phyloP scores from a whole-genome alignment of 2,797 vertebrate genomes.

The Pantherophis vulpinus region DNA sequence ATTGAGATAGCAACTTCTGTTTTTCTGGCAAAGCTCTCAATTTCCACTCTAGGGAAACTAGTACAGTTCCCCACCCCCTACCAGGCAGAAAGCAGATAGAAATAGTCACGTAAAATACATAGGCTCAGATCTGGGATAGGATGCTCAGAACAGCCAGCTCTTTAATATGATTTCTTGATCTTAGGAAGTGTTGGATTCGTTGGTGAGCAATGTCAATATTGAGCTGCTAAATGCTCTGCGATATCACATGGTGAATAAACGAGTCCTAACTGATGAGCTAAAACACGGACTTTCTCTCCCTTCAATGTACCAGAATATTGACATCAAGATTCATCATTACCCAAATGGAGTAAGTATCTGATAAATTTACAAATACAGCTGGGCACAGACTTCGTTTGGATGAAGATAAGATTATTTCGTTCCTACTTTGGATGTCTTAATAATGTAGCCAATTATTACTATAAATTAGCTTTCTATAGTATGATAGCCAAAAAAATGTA shows the following conservation, averaged over 20 bases:
- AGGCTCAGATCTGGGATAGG: not conserved
- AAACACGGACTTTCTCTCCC: constrained; percentile 82
- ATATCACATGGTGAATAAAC: constrained; percentile 92
- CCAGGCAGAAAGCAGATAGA: not conserved
- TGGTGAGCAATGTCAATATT: constrained; percentile 98
- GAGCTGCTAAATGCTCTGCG: constrained; percentile 96
- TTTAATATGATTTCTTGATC: constrained; percentile 9
- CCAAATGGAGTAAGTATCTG: constrained; percentile 84
- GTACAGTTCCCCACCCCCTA: not conserved
- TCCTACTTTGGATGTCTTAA: not conserved
- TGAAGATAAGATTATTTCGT: not conserved
- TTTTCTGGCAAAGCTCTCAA: not conserved
- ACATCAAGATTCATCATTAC: constrained; percentile 94
- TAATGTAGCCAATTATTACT: not conserved
- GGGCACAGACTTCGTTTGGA: not conserved
- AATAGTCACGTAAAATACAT: not conserved
- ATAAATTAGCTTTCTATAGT: not conserved
- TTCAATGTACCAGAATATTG: constrained; percentile 96
- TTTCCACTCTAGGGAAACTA: not conserved
- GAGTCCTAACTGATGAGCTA: constrained; percentile 91
- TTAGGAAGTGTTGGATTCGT: constrained; percentile 94
- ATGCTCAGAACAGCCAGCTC: not conserved
- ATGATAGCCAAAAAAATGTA: not conserved
- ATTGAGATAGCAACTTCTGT: not conserved
- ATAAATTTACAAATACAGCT: not conserved